Base-by-base conservation (phyloP, 2,797 vertebrate species). In the Chelonia mydas region DNA sequence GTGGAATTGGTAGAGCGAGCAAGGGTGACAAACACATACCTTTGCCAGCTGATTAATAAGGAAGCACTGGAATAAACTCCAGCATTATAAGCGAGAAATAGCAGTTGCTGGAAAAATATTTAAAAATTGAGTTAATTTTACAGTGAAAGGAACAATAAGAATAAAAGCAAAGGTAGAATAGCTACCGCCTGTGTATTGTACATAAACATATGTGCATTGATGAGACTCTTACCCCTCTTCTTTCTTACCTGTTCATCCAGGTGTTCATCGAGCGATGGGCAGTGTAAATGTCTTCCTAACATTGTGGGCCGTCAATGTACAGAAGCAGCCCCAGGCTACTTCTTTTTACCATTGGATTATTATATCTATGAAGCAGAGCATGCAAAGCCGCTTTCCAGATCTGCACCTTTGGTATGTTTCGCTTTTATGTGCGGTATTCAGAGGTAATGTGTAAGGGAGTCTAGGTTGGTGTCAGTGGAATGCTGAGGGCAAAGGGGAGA, bases 301-400 rank as follows among this genome's bases (percentile, higher is more conserved):
- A 97, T 99, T 51, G 89, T 97, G 81, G 98, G 98, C 55, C 98
- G 87, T 6, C 97, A 96, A 87, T 99, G 99, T 97, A 98, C 98
- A 0, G 97, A 99, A 41, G 98, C 99, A 1, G 98, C 98, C 2
- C 96, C 97, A 0, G 99, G 99, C 1, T 98, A 99, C 95, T 99
- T 99, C 97, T 98, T 99, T 90, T 97, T 98, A 51, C 93, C 97
- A 6, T 92, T 99, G 88, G 98, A 99, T 97, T 99, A 98, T 97
- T 99, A 99, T 87, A 97, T 99, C 83, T 99, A 98, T 80, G 99
- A 99, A 97, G 99, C 99, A 5, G 99, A 99, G 94, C 97, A 98
- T 5, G 98, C 99, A 28, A 90, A 86, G 0, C 97, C 98, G 0
- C 97, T 99, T 81, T 79, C 95, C 54, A 96, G 91, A 93, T 97